Evolutionary conservation across 1,140 invertebrate species (phyloP).

Genomic region (Drosophila ogumai): DNA sequence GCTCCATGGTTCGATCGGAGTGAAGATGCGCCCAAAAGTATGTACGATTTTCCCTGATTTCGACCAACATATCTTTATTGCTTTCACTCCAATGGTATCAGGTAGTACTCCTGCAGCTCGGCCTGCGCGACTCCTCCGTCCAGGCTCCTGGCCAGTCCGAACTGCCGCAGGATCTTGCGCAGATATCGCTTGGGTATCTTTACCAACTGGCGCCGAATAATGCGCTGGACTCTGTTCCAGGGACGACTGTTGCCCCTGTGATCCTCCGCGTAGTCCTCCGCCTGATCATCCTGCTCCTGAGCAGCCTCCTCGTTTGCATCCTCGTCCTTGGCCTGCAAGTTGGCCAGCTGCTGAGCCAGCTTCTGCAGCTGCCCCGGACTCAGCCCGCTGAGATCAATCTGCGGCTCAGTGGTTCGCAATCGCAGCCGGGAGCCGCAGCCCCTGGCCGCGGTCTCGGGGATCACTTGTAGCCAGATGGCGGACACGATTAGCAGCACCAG

Average conservation of each 20-base stretch:
- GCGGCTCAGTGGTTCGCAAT: neutral
- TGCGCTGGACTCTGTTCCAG: slow-evolving; percentile 70
- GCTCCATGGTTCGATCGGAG: neutral
- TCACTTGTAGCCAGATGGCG: slow-evolving; percentile 2
- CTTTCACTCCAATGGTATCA: slow-evolving; percentile 56
- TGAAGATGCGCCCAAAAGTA: slow-evolving; percentile 20
- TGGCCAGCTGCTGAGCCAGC: slow-evolving; percentile 45
- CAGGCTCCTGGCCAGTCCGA: slow-evolving; percentile 52
- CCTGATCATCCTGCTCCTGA: slow-evolving; percentile 5
- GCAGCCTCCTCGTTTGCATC: neutral
- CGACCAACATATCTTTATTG: neutral
- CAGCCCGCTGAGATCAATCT: slow-evolving; percentile 58
- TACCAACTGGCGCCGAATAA: slow-evolving; percentile 62
- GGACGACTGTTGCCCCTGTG: slow-evolving; percentile 59
- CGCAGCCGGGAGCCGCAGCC: slow-evolving; percentile 16
- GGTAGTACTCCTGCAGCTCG: slow-evolving; percentile 42
- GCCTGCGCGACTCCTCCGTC: neutral
- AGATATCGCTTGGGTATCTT: slow-evolving; percentile 67
- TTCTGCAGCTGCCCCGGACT: slow-evolving; percentile 50
- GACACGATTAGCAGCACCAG: slow-evolving; percentile 13
- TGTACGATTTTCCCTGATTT: neutral
- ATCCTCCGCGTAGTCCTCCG: slow-evolving; percentile 38
- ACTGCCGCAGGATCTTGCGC: slow-evolving; percentile 57
- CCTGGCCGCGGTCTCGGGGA: neutral
- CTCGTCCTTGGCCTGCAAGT: neutral